phyloP scores from a whole-genome alignment of 1,140 invertebrate genomes.

The Drosophila truncata region DNA sequence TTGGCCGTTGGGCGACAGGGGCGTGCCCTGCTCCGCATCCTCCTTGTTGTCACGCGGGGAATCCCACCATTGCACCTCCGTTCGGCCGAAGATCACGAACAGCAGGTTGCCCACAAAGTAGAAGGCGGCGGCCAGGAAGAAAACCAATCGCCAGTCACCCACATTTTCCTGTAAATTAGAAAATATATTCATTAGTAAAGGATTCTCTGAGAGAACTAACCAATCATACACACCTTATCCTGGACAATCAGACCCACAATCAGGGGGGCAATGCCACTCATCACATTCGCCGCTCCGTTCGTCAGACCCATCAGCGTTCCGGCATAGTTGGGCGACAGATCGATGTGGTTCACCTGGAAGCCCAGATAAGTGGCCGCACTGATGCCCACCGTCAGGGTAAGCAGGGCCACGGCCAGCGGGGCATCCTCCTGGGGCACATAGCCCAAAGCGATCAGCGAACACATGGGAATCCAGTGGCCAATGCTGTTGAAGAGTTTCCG shows the following conservation, averaged over 20 bases:
- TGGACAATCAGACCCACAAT: constrained; percentile 88
- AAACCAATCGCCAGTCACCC: constrained; percentile 90
- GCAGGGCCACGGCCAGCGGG: constrained; percentile 87
- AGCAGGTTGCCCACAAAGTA: constrained; percentile 90
- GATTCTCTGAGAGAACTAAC: background rate
- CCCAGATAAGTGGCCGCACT: constrained; percentile 92
- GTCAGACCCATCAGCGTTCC: constrained; percentile 90
- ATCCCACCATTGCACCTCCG: constrained; percentile 89
- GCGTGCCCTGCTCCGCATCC: constrained; percentile 61
- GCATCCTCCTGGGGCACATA: constrained; percentile 87
- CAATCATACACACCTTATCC: constrained; percentile 86
- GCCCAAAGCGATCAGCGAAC: constrained; percentile 88
- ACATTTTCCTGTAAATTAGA: constrained; percentile 49
- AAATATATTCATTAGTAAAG: background rate
- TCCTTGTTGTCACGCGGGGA: constrained; percentile 60
- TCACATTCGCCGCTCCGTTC: constrained; percentile 91
- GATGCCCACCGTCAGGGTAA: constrained; percentile 90
- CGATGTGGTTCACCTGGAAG: constrained; percentile 90
- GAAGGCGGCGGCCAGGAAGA: constrained; percentile 90
- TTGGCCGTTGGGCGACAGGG: constrained; percentile 44
- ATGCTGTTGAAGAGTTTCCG: constrained; percentile 91
- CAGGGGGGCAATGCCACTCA: constrained; percentile 90
- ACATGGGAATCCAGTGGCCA: constrained; percentile 87
- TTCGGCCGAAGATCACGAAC: constrained; percentile 89
- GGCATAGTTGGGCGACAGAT: constrained; percentile 92